Base-by-base conservation (phyloP, 2,797 vertebrate species). In the Melopsittacus undulatus region DNA sequence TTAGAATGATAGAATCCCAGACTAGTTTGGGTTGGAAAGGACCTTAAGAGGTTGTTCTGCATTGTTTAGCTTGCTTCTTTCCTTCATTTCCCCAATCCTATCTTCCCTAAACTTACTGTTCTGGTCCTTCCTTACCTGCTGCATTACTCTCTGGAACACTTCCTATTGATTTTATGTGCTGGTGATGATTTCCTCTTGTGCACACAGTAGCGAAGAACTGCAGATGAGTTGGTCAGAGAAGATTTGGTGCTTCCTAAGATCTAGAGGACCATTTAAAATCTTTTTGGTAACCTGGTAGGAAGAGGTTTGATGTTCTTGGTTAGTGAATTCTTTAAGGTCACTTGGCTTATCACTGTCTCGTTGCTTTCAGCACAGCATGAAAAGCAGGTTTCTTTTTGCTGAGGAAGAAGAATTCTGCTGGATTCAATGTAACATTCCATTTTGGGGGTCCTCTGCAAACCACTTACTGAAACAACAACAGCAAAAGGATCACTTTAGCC, bases 161-260 rank as follows among this genome's bases (percentile, higher is more conserved):
- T 90, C 64, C 52, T 91, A 67, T 93, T 85, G 89, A 81, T 96
- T 95, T 73, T 70, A 40, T 48, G 43, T 17, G 45, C 2, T 29
- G 67, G 48, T 76, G 78, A 86, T 73, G 79, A 66, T 95, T 95
- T 86, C 64, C 68, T 97, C n/a, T 38, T 92, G 68, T 83, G 54
- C 59, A 84, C 56, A 8, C 42, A 20, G 38, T 49, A 45, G 59
- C 56, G 94, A 89, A 57, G 83, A 89, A 83, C 74, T 66, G 90
- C 63, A 87, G 74, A 42, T 76, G 34, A 51, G 78, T 83, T 94
- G 86, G 36, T 67, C 83, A 27, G 40, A 43, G 75, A 49, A 45
- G 36, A 54, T 87, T 84, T 90, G 90, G 51, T 89, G 62, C 74
- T 92, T 85, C 51, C 18, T 32, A 13, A 49, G 24, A 48, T 64